phyloP scores from a whole-genome alignment of 2,113 vertebrate species.

The Heloderma charlesbogerti region DNA sequence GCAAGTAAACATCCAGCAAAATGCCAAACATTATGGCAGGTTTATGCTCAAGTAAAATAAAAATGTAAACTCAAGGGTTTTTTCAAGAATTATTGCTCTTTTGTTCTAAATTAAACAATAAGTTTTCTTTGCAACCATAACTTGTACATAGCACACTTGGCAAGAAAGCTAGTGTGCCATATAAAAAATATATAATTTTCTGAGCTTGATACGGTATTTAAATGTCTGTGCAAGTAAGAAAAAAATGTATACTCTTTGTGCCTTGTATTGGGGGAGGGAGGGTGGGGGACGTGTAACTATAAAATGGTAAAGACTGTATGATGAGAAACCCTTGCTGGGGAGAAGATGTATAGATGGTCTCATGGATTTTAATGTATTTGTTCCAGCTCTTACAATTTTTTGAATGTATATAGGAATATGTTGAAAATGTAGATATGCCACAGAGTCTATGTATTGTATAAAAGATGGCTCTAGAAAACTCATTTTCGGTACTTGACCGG shows the following conservation, averaged over 20 bases:
- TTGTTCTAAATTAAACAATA: conserved; percentile 59
- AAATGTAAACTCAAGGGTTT: conserved; percentile 66
- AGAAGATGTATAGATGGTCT: conserved; percentile 83
- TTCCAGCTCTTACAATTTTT: conserved; percentile 90
- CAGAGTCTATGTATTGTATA: conserved; percentile 99
- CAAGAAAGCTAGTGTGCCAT: conserved; percentile 81
- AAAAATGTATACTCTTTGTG: conserved; percentile 96
- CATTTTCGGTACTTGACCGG: conserved; percentile 87
- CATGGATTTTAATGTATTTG: conserved; percentile 89
- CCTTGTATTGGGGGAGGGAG: conserved; percentile 87
- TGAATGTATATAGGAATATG: conserved; percentile 98
- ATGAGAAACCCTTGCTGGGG: conserved; percentile 80
- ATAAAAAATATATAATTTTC: conserved; percentile 78
- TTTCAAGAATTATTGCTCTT: conserved; percentile 72
- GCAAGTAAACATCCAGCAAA: conserved; percentile 55
- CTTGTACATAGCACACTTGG: conserved; percentile 77
- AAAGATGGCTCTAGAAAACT: conserved; percentile 97
- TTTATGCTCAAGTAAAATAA: conserved; percentile 80
- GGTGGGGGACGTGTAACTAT: conserved; percentile 77
- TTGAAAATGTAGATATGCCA: conserved; percentile 99
- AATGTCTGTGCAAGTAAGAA: conserved; percentile 94
- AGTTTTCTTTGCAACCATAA: conserved; percentile 79
- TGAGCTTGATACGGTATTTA: conserved; percentile 84
- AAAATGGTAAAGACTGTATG: conserved; percentile 84
- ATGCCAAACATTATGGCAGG: conserved; percentile 75